phyloP scores from a whole-genome alignment of 2,797 vertebrate genomes.

The Epinephelus coioides region DNA sequence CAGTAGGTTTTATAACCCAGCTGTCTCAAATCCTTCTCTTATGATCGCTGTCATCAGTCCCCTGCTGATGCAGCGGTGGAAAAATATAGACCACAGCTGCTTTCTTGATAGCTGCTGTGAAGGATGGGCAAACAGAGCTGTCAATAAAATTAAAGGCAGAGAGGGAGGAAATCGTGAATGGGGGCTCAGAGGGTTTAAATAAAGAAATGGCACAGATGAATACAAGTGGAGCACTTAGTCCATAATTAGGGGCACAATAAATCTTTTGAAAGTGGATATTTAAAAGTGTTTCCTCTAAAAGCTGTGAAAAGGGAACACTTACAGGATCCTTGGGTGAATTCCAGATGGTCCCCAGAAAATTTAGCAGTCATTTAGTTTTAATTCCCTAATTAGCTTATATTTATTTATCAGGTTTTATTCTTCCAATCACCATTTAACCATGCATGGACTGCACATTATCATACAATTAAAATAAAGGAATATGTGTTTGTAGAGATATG shows the following conservation, averaged over 20 bases:
- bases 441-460: background rate
- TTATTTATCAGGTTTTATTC: conserved; percentile 33
- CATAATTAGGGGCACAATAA: conserved; percentile 48
- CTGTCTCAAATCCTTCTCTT: conserved; percentile 52
- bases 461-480: background rate
- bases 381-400: conserved; percentile 36
- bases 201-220: conserved; percentile 48
- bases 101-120: conserved; percentile 64
- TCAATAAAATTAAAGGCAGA: conserved; percentile 56
- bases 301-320: conserved; percentile 32
- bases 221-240: conserved; percentile 42
- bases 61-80: conserved; percentile 49
- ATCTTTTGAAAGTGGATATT: conserved; percentile 53
- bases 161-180: conserved; percentile 41
- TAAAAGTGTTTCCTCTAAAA: conserved; percentile 47
- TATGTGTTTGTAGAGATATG: background rate
- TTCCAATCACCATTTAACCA: background rate
- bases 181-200: conserved; percentile 34
- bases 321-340: conserved; percentile 30
- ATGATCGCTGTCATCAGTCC: conserved; percentile 59
- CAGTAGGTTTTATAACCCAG: conserved; percentile 63
- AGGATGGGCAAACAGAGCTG: conserved; percentile 56
- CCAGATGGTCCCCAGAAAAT: conserved; percentile 44
- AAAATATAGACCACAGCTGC: conserved; percentile 70
- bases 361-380: conserved; percentile 24